Evolutionary conservation across 2,113 vertebrate species (phyloP), one percentile per base, ranked within the genome.

Genomic region (Strigops habroptila): DNA sequence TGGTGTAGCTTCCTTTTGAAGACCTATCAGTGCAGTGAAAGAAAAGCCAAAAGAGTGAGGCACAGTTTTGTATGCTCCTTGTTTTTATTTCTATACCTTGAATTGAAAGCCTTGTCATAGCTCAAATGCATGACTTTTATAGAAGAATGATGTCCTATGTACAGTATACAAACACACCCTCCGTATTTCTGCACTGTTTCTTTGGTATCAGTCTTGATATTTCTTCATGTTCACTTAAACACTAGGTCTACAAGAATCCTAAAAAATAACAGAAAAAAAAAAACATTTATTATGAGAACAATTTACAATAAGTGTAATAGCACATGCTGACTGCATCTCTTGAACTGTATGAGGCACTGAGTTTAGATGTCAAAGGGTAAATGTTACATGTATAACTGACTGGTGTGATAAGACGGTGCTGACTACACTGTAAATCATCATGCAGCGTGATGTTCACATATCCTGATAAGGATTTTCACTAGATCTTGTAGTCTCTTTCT

Each of bases 51-150:
- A 89, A 3, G 11, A 82, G 1, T 18, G 10, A 84, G 14, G 12
- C 5, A 1, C 0, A 0, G 6, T 22, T 75, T 51, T 67, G 3
- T 53, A 63, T 33, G 3, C 6, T 64, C 14, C 2, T 24, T 57
- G 31, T 27, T 25, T 81, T 74, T 75, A 35, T 3, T 44, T 37
- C 24, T 44, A 8, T 68, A 76, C 22, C 82, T 77, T 65, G 41
- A 91, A 46, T 25, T 60, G 8, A 39, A 5, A 69, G 8, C 4
- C 6, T 49, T 35, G 8, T 39, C 18, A 46, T 48, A 35, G 23
- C 24, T 53, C 10, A 64, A 37, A 71, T 52, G 10, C 14, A 35
- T 9, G 11, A 82, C 17, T 52, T 82, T n/a, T 46, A 16, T 35
- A 64, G 24, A 39, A 18, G 14, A 23, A 51, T 2, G 7, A 39